These are phyloP conservation scores for Oreotrochilus melanogaster DNA, from an alignment of 2,113 vertebrate species.

Conservation along the genomic window DNA sequence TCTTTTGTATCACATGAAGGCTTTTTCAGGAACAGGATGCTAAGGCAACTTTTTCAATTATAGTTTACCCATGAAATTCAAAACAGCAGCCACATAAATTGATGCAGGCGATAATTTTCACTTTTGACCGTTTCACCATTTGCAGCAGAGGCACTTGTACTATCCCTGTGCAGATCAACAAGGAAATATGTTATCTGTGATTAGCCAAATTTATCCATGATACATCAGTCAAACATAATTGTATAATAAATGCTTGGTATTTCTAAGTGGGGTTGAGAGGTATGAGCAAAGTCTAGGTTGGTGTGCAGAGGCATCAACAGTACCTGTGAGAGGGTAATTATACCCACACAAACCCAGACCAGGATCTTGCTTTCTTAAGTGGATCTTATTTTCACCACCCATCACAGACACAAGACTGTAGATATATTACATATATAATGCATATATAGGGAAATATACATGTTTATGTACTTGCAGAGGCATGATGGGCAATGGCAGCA, in stretches of 20 bases:
- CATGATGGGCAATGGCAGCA: fast-evolving
- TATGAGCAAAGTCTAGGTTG: background rate
- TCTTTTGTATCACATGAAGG: background rate
- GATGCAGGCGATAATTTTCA: background rate
- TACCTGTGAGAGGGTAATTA: background rate
- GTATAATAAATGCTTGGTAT: background rate
- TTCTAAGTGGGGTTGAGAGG: fast-evolving
- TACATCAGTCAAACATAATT: background rate
- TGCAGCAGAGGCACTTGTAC: fast-evolving
- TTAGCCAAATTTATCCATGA: background rate
- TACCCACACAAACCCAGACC: fast-evolving
- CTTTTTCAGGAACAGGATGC: background rate
- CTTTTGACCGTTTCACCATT: background rate
- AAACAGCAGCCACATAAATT: background rate
- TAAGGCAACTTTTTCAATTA: background rate
- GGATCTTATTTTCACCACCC: fast-evolving
- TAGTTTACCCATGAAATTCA: background rate
- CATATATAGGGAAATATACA: fast-evolving
- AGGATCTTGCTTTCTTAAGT: too few relatives aligned
- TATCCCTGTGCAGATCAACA: background rate
- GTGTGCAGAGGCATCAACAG: fast-evolving
- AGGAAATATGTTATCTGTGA: background rate
- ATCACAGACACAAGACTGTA: background rate
- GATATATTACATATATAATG: fast-evolving
- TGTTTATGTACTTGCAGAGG: too few relatives aligned